A percentile compares a stretch with the other conserved stretches of the same genome.
Evolutionary conservation across 1,140 invertebrate genomes (phyloP).

Genomic region (Drosophila erecta): DNA sequence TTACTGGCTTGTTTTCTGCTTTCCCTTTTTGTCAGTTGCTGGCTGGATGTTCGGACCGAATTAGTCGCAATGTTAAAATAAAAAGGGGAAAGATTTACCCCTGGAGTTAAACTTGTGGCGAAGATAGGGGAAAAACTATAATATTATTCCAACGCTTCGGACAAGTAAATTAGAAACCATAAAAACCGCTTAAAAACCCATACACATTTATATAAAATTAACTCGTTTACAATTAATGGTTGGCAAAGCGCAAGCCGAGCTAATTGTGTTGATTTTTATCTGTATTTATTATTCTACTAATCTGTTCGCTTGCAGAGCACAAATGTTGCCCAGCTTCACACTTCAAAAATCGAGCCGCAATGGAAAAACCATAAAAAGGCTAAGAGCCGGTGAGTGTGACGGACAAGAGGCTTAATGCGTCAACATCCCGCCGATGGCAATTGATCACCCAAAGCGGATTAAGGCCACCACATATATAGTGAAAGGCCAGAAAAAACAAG

Average conservation of each 20-base stretch:
- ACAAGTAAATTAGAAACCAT: background rate
- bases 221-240: too few relatives aligned
- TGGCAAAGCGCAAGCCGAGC: too few relatives aligned
- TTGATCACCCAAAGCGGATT: slow-evolving; percentile 22
- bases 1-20: background rate
- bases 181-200: too few relatives aligned
- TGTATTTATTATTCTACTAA: too few relatives aligned
- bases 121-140: background rate
- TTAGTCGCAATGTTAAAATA: slow-evolving; percentile 21
- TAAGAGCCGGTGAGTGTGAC: background rate
- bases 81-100: background rate
- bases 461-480: background rate
- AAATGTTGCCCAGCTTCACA: background rate
- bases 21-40: background rate
- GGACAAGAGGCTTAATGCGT: slow-evolving; percentile 37
- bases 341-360: background rate
- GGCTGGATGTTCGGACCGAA: background rate
- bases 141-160: slow-evolving; percentile 3
- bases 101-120: too few relatives aligned
- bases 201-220: too few relatives aligned
- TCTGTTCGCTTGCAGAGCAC: too few relatives aligned
- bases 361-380: background rate
- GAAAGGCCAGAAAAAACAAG: background rate
- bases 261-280: too few relatives aligned
- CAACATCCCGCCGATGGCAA: slow-evolving; percentile 21